phyloP scores from a whole-genome alignment of 2,113 vertebrate genomes.

The Chlorocebus sabaeus region DNA sequence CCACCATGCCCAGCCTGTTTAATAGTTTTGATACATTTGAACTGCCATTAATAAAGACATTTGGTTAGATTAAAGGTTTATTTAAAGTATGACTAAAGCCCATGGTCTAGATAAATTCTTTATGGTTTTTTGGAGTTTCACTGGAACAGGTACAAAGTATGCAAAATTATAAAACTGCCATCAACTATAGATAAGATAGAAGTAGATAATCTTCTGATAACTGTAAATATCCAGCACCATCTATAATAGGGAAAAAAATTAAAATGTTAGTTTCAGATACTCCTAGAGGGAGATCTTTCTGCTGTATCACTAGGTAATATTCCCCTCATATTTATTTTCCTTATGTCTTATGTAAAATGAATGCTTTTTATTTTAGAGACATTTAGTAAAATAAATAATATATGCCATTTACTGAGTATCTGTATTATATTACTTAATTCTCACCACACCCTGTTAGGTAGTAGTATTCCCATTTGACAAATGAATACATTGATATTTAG shows the following conservation, averaged over 20 bases:
- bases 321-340: not conserved
- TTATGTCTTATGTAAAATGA: not conserved
- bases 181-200: not conserved
- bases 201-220: not conserved
- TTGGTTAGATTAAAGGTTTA: not conserved
- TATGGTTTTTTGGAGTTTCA: not conserved
- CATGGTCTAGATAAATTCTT: not conserved
- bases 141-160: not conserved
- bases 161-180: not conserved
- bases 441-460: not conserved
- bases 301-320: not conserved
- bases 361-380: not conserved
- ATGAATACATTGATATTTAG: not conserved
- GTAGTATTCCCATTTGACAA: not conserved
- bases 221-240: conserved; percentile 1
- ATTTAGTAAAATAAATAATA: not conserved
- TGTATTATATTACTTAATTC: not conserved
- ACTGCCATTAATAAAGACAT: not conserved
- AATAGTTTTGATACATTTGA: not conserved
- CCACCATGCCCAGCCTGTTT: not conserved
- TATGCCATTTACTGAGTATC: not conserved
- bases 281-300: not conserved
- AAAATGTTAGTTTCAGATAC: conserved; percentile 16
- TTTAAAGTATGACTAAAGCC: conserved; percentile 32
- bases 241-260: conserved; percentile 37